A percentile compares a stretch with the other conserved stretches of the same genome.
phyloP scores from a whole-genome alignment of 2,797 vertebrate species.

The Melanitta fusca region DNA sequence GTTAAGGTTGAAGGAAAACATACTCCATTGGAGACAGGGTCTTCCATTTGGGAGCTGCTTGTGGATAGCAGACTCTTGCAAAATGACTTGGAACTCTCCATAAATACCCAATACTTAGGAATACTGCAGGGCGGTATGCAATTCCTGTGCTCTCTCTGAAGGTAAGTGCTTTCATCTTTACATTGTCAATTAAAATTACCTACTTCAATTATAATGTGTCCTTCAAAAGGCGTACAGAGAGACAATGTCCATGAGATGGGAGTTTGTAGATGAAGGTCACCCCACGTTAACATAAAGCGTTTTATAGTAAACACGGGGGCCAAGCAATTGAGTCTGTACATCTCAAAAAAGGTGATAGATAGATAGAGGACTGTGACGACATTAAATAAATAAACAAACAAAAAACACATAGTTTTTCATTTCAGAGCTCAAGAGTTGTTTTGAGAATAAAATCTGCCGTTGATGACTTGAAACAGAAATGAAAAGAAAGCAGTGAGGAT shows the following conservation, averaged over 20 bases:
- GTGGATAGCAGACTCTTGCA: neutral
- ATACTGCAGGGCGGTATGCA: neutral
- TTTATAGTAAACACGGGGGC: neutral
- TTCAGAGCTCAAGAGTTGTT: neutral
- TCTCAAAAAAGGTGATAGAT: neutral
- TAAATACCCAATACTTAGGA: neutral
- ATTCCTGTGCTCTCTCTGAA: neutral
- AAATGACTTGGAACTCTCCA: neutral
- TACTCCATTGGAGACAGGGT: neutral
- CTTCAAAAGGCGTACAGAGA: neutral
- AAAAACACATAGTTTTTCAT: neutral
- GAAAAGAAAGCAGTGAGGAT: neutral
- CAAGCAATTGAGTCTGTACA: neutral
- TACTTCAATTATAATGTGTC: neutral
- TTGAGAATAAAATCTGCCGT: conserved; percentile 1
- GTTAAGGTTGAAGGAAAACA: neutral
- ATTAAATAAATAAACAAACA: neutral
- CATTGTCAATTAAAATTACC: neutral
- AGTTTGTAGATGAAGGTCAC: neutral
- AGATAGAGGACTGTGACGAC: neutral
- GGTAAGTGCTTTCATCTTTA: neutral
- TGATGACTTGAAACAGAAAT: neutral
- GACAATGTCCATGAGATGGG: neutral
- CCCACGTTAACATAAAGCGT: neutral
- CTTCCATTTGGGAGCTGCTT: neutral